Percentiles rank a stretch among this genome's conserved stretches.
These are phyloP conservation scores for Trididemnum miniatum DNA, from an alignment of 23 tunicate species.

Conservation along the genomic window DNA sequence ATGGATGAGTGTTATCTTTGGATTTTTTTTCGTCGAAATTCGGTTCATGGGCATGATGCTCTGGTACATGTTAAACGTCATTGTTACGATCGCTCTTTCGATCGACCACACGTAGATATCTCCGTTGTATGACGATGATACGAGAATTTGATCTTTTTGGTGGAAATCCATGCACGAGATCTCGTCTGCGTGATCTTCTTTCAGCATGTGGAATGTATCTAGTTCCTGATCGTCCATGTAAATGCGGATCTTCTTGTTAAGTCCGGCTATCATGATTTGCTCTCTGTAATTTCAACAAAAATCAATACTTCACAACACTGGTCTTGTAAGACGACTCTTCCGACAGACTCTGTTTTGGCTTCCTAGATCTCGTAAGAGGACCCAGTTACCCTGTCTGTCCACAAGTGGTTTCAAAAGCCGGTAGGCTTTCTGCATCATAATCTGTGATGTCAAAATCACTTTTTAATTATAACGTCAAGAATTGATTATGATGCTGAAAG, in stretches of 20 bases:
- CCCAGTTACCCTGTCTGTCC: too few species aligned
- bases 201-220: slow-evolving; percentile 33
- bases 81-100: slow-evolving; percentile 32
- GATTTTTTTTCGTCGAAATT: neutral
- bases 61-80: slow-evolving; percentile 74
- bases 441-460: too few species aligned
- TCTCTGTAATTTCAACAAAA: slow-evolving; percentile 3
- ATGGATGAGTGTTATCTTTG: too few species aligned
- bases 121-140: slow-evolving; percentile 79
- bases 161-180: slow-evolving; percentile 67
- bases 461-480: too few species aligned
- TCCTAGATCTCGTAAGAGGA: too few species aligned
- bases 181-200: slow-evolving; percentile 66
- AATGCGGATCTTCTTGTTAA: slow-evolving; percentile 3
- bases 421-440: too few species aligned
- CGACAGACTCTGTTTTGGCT: too few species aligned
- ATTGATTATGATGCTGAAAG: too few species aligned
- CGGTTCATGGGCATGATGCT: slow-evolving; percentile 63
- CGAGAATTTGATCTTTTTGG: slow-evolving; percentile 35
- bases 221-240: slow-evolving; percentile 9
- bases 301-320: too few species aligned
- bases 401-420: too few species aligned
- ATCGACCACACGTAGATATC: slow-evolving; percentile 81
- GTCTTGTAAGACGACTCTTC: too few species aligned
- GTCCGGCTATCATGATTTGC: neutral